Evolutionary conservation across 2,797 vertebrate genomes (phyloP), one percentile per base, ranked within the genome.

Genomic region (Aldrovandia affinis): DNA sequence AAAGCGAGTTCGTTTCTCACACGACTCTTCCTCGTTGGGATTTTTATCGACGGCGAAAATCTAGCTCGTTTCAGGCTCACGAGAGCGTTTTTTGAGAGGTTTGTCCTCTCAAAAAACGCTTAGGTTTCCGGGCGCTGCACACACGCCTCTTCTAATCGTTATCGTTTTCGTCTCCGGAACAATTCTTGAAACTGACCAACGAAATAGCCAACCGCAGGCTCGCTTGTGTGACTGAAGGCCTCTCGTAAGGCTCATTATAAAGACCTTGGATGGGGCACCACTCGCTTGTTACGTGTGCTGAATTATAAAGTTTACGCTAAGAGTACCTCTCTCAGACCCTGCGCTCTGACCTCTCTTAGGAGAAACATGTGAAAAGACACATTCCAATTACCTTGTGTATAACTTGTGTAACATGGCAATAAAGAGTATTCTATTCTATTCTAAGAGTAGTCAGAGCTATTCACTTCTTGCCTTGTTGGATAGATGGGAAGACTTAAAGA

Each of bases 91-190:
- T n/a, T n/a, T n/a, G n/a, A n/a, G n/a, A n/a, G n/a, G n/a, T n/a
- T n/a, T n/a, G n/a, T n/a, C n/a, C n/a, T n/a, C n/a, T n/a, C 10
- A 6, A 42, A 77, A 77, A 77, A 77, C 25, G 25, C 42, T 47
- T 22, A 44, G 12, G 39, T 12, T 14, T 47, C 30, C 73, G 47
- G 73, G 8, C n/a, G 39, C 39, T 44, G 20, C 1, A 18, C 2
- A 22, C 18, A n/a, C 8, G 73, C 2, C 9, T 47, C 1, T 2
- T 25, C 47, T 52, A 52, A 4, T 52, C 12, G 18, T 42, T 7
- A 73, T 42, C 39, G 68, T 47, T 77, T 77, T 77, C 42, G n/a
- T 77, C 25, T 22, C 39, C 44, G 42, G n/a, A 77, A 77, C 42
- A 1, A 28, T 47, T 77, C 22, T 22, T 12, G 73, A 47, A 8